A percentile compares a stretch with the other conserved stretches of the same genome.
These are phyloP conservation scores for Tragelaphus strepsiceros DNA, from an alignment of 2,113 vertebrate genomes.

Conservation along the genomic window DNA sequence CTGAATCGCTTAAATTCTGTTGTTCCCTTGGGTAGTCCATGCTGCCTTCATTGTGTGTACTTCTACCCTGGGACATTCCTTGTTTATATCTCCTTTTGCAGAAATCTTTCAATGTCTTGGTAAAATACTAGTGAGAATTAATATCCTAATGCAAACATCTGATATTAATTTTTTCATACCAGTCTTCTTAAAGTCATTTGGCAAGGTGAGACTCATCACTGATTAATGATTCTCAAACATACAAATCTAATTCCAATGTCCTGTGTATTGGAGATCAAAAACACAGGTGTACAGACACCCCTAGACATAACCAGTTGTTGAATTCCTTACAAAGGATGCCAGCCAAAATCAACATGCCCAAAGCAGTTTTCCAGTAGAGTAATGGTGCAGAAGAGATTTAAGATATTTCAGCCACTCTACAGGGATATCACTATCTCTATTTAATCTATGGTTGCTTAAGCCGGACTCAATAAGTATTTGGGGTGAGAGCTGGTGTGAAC, in stretches of 20 bases:
- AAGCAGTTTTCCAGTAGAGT: not conserved
- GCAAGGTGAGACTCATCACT: slow-evolving; percentile 36
- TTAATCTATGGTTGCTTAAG: not conserved
- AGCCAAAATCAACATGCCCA: not conserved
- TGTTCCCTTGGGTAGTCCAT: not conserved
- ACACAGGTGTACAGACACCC: slow-evolving; percentile 43
- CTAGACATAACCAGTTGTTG: not conserved
- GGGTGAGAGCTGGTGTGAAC: not conserved
- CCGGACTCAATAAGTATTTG: not conserved
- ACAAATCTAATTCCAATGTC: slow-evolving; percentile 57
- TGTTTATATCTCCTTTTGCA: not conserved
- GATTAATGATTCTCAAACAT: slow-evolving; percentile 36
- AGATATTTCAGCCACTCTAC: not conserved
- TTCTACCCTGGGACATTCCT: not conserved
- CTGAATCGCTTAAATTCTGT: not conserved
- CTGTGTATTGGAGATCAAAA: slow-evolving; percentile 63
- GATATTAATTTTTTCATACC: slow-evolving; percentile 33
- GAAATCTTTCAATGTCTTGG: not conserved
- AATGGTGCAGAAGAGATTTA: not conserved
- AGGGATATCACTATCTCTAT: not conserved
- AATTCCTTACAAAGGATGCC: not conserved
- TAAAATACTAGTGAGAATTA: slow-evolving; percentile 33
- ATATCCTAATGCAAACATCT: slow-evolving; percentile 57
- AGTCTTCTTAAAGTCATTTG: slow-evolving; percentile 50
- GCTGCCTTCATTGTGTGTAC: not conserved